phyloP scores from a whole-genome alignment of 2,113 vertebrate genomes.

The Petromus typicus region DNA sequence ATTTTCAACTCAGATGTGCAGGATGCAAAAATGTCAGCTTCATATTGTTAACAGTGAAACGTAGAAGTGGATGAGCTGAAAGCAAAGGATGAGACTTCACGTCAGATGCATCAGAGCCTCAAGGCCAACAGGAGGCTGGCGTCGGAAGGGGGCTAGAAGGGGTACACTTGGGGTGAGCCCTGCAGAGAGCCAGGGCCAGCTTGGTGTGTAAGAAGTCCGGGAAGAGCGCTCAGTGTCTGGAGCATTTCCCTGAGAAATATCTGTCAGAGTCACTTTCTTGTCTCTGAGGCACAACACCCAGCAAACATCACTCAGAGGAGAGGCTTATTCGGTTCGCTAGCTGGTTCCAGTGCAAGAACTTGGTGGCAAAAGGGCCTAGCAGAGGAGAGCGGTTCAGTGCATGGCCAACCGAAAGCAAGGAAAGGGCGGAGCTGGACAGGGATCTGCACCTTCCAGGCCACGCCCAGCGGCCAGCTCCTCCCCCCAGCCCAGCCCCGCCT shows the following conservation, averaged over 20 bases:
- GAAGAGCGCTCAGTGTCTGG: background rate
- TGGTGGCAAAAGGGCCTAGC: background rate
- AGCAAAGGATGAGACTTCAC: background rate
- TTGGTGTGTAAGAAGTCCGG: background rate
- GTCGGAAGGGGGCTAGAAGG: background rate
- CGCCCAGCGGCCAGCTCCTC: background rate
- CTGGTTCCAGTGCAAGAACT: background rate
- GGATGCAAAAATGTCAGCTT: background rate
- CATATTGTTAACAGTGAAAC: background rate
- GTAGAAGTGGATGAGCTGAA: too few species aligned
- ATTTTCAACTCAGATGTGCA: background rate
- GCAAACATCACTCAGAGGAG: background rate
- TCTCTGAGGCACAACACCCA: background rate
- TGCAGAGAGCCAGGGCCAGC: too few species aligned
- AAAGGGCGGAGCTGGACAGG: background rate
- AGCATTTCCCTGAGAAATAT: background rate
- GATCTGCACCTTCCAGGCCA: background rate
- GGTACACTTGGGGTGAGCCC: rapidly evolving
- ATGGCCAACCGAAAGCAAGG: background rate
- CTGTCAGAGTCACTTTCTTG: background rate
- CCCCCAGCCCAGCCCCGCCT: background rate
- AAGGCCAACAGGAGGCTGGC: background rate
- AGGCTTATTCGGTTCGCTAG: background rate
- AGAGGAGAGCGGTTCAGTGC: background rate
- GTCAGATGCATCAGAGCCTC: rapidly evolving